Evolutionary conservation across 2,888 invertebrate species (phyloP).

Genomic region (Acronicta leporina): DNA sequence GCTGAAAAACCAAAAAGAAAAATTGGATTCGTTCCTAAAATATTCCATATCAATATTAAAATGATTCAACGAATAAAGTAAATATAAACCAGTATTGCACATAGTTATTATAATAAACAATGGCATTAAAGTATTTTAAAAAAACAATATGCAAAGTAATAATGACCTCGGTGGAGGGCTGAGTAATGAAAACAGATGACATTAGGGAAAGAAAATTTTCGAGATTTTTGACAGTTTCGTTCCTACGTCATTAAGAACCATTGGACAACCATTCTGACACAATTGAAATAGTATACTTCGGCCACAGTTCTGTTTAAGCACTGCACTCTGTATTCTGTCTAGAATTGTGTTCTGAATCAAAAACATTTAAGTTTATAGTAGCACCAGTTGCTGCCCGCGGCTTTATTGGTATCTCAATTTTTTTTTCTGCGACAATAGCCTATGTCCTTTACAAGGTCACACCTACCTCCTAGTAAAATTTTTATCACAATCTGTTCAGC

Average conservation of each 20-base stretch:
- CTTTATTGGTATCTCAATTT: too few species aligned
- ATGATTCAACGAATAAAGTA: slow-evolving; percentile 49
- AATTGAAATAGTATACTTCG: slow-evolving; percentile 55
- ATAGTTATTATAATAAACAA: slow-evolving; percentile 66
- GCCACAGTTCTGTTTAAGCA: slow-evolving; percentile 27
- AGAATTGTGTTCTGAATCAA: slow-evolving; percentile 20
- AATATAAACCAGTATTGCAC: slow-evolving; percentile 38
- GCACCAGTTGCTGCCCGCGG: not conserved
- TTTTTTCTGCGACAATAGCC: too few species aligned
- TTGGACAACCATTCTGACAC: too few species aligned
- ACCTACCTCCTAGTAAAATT: too few species aligned
- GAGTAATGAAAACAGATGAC: slow-evolving; percentile 70
- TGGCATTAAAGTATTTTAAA: slow-evolving; percentile 55
- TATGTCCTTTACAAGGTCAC: too few species aligned
- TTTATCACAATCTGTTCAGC: too few species aligned
- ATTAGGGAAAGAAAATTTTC: slow-evolving; percentile 57
- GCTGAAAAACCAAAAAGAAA: too few species aligned
- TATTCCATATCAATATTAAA: slow-evolving; percentile 12
- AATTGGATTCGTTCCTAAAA: slow-evolving; percentile 6
- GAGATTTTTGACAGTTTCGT: too few species aligned
- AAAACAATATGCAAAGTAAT: slow-evolving; percentile 67
- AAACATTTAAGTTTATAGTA: slow-evolving; percentile 14
- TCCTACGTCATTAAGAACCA: too few species aligned
- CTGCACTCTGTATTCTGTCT: too few species aligned
- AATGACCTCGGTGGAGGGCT: slow-evolving; percentile 64